Percentiles rank a stretch among this genome's conserved stretches.
phyloP scores from a whole-genome alignment of 2,113 vertebrate species.

The Mesocricetus auratus region DNA sequence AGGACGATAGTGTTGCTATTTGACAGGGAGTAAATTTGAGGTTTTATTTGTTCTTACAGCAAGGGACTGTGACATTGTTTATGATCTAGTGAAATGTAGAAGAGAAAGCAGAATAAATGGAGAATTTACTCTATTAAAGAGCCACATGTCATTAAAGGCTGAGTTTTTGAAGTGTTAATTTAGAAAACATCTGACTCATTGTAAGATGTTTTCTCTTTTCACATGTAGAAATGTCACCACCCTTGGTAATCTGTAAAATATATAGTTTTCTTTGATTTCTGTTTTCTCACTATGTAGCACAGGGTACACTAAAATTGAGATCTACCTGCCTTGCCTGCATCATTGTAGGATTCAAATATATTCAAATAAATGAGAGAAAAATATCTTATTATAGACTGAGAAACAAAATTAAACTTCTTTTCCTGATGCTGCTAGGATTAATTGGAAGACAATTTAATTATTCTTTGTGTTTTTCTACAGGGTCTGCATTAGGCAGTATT shows the following conservation, averaged over 20 bases:
- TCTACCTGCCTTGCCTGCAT: not conserved
- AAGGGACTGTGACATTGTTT: not conserved
- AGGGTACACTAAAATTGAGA: not conserved
- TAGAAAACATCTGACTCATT: not conserved
- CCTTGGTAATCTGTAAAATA: not conserved
- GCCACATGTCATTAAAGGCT: not conserved
- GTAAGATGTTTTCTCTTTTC: slow-evolving; percentile 22
- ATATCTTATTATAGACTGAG: not conserved
- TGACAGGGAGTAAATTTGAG: not conserved
- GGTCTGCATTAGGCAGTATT: not conserved
- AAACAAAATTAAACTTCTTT: not conserved
- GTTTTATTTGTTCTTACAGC: not conserved
- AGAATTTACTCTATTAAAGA: not conserved
- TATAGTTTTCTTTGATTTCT: not conserved
- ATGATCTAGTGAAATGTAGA: not conserved
- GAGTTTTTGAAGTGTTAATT: not conserved
- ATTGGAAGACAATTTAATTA: not conserved
- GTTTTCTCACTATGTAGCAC: not conserved
- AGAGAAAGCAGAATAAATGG: not conserved
- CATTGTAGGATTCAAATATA: not conserved
- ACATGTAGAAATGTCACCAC: not conserved
- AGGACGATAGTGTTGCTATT: not conserved
- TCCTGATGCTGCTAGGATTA: not conserved
- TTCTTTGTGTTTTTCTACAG: not conserved
- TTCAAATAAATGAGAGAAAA: not conserved